Conservation (phyloP, 2,113 vertebrate genomes). For the Entosphenus tridentatus region DNA sequence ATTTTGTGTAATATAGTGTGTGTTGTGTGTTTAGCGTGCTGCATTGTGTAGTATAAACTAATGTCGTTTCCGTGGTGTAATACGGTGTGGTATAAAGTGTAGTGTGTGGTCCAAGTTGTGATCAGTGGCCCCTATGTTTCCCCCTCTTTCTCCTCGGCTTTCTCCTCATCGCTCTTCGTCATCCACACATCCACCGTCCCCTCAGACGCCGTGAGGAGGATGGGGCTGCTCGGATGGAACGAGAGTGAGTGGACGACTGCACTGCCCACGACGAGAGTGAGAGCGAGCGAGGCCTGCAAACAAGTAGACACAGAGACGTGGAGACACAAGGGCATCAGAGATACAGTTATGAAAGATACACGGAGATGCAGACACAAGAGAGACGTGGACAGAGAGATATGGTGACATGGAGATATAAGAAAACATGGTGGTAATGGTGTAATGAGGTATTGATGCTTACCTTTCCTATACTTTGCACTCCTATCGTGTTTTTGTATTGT, state of each 20-base stretch:
- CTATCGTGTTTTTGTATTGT: neutral
- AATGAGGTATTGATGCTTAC: neutral
- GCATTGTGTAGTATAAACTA: too few relatives aligned
- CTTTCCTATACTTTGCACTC: neutral
- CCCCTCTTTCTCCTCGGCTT: conserved; percentile 10
- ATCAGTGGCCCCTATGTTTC: too few relatives aligned
- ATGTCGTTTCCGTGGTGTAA: too few relatives aligned
- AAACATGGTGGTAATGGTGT: too few relatives aligned
- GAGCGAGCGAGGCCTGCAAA: conserved; percentile 31
- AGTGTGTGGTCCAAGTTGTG: too few relatives aligned
- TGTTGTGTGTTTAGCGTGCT: too few relatives aligned
- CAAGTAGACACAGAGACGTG: neutral
- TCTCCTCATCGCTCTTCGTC: conserved; percentile 24
- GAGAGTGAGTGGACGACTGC: conserved; percentile 52
- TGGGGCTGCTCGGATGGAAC: conserved; percentile 46
- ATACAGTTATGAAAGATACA: neutral
- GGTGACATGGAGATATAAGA: neutral
- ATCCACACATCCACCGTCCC: conserved; percentile 51
- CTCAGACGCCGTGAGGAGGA: conserved; percentile 41
- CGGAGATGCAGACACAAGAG: neutral
- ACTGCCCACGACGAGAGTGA: conserved; percentile 37
- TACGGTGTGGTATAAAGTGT: too few relatives aligned
- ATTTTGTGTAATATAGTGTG: too few relatives aligned
- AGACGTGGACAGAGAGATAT: neutral
- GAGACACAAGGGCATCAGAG: neutral